Evolutionary conservation across 2,113 vertebrate species (phyloP).

Genomic region (Cochlearius cochlearius): DNA sequence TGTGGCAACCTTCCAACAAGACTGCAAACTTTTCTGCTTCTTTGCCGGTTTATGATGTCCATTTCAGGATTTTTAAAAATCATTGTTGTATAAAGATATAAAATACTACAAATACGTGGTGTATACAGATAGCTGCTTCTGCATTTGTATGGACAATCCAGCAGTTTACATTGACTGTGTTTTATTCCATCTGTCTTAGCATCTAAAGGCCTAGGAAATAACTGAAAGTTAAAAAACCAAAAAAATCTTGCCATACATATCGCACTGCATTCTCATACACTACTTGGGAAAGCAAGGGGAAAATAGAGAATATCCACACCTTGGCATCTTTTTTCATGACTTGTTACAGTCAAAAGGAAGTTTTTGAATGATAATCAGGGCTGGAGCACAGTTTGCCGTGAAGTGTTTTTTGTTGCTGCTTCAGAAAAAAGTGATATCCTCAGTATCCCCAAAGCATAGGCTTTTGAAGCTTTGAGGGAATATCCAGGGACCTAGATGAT

Average conservation of each 20-base stretch:
- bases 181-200: background rate
- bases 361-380: background rate
- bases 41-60: background rate
- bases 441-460: background rate
- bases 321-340: background rate
- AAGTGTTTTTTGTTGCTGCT: background rate
- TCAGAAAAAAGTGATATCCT: background rate
- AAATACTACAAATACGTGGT: background rate
- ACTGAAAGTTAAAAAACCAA: background rate
- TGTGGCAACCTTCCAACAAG: slow-evolving; percentile 46
- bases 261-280: background rate
- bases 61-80: background rate
- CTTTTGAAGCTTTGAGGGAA: background rate
- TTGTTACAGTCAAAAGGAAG: background rate
- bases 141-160: background rate
- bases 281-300: background rate
- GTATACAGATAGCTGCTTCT: background rate
- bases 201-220: background rate
- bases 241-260: background rate
- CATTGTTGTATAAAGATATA: background rate
- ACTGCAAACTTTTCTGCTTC: slow-evolving; percentile 9
- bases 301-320: background rate
- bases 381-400: background rate
- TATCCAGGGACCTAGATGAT: background rate
- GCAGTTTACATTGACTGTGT: background rate